These are phyloP conservation scores for Tetramorium parvispinum DNA, from an alignment of 1,140 invertebrate genomes.

Conservation along the genomic window DNA sequence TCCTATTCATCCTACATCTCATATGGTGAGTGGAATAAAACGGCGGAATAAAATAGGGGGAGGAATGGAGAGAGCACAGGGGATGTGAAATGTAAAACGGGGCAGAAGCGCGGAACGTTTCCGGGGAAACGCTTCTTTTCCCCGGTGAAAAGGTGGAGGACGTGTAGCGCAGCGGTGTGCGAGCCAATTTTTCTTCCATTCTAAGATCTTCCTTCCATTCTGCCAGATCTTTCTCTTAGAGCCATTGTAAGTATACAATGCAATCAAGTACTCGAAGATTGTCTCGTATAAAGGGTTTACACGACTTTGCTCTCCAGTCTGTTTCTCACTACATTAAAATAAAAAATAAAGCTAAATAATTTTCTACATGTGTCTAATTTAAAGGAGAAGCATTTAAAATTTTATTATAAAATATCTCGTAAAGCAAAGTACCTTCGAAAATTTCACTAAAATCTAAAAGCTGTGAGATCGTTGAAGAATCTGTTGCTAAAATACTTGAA, in stretches of 20 bases:
- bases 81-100: not conserved
- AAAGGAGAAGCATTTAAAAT: not conserved
- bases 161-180: no score
- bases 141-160: no score
- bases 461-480: not conserved
- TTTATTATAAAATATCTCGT: not conserved
- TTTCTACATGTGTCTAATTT: not conserved
- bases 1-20: slow-evolving; percentile 91
- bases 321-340: not conserved
- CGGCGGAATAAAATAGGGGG: not conserved
- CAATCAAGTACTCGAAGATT: not conserved
- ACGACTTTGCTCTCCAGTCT: not conserved
- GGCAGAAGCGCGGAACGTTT: not conserved
- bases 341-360: not conserved
- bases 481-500: not conserved
- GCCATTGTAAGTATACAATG: not conserved
- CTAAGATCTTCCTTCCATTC: not conserved
- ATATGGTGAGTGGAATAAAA: slow-evolving; percentile 89
- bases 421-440: not conserved
- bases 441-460: not conserved
- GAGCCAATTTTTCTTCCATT: not conserved
- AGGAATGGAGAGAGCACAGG: no score
- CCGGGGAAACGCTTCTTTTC: not conserved
- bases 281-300: not conserved
- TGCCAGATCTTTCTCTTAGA: not conserved